Conservation (phyloP, 2,113 vertebrate species). For the Erythrolamprus reginae region DNA sequence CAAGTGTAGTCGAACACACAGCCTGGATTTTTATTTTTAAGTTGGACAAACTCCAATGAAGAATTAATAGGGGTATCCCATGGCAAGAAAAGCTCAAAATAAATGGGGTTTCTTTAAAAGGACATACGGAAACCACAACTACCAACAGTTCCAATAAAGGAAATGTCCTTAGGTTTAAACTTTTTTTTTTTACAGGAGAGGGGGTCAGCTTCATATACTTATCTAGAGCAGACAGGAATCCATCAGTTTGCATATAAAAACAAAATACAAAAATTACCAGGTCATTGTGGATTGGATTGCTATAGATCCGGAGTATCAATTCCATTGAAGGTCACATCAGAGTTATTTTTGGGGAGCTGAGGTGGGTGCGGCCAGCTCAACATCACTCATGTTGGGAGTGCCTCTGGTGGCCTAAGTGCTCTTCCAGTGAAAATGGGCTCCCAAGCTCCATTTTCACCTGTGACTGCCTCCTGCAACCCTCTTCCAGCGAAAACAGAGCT, state of each 20-base stretch:
- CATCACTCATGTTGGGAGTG: too few relatives aligned
- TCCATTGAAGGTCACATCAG: too few relatives aligned
- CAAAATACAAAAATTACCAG: neutral
- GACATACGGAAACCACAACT: neutral
- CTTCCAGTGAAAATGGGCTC: too few relatives aligned
- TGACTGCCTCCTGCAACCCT: too few relatives aligned
- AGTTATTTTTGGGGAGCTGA: too few relatives aligned
- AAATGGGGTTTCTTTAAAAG: neutral
- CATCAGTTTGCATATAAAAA: neutral
- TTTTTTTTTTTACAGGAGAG: neutral
- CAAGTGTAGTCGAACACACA: neutral
- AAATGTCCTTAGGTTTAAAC: neutral
- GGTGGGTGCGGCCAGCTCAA: too few relatives aligned
- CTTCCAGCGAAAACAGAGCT: too few relatives aligned
- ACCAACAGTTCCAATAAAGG: neutral
- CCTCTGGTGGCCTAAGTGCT: too few relatives aligned
- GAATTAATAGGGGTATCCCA: neutral
- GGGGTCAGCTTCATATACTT: neutral
- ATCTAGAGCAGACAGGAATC: neutral
- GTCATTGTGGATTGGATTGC: neutral
- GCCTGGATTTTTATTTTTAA: neutral
- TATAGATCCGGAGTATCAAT: neutral
- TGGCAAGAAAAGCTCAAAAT: neutral
- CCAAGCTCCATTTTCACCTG: too few relatives aligned
- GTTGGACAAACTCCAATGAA: neutral